Percentiles rank a stretch among this genome's conserved stretches.
Conservation (phyloP, 2,888 invertebrate species). For the Melolontha melolontha region DNA sequence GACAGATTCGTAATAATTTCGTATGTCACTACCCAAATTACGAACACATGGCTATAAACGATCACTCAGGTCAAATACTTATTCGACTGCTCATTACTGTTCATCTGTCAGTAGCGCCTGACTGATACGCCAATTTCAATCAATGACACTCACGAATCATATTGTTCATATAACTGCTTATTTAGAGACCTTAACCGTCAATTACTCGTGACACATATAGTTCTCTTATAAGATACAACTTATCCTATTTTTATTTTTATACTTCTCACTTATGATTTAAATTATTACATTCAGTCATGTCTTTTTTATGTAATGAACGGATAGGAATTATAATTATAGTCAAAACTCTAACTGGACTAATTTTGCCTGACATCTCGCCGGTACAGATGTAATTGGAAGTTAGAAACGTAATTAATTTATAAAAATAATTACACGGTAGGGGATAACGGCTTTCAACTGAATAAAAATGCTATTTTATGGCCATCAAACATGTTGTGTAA, state of each 20-base stretch:
- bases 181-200: slow-evolving; percentile 28
- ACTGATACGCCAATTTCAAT: slow-evolving; percentile 24
- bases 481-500: slow-evolving; percentile 13
- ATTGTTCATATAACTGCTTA: slow-evolving; percentile 34
- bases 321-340: slow-evolving; percentile 8
- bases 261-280: slow-evolving; percentile 4
- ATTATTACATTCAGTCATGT: not conserved
- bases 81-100: slow-evolving; percentile 27
- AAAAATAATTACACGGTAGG: slow-evolving; percentile 31
- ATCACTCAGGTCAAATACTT: slow-evolving; percentile 21
- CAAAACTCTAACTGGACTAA: slow-evolving; percentile 24
- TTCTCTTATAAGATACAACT: no score
- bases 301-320: not conserved
- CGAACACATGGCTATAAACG: slow-evolving; percentile 22
- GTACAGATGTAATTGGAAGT: slow-evolving; percentile 19
- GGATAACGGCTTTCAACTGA: slow-evolving; percentile 17
- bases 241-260: no score
- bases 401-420: slow-evolving; percentile 33
- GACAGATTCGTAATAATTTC: slow-evolving; percentile 33
- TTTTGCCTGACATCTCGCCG: slow-evolving; percentile 5
- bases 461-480: slow-evolving; percentile 16
- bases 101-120: slow-evolving; percentile 22
- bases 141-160: slow-evolving; percentile 40
- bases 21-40: slow-evolving; percentile 13
- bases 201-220: slow-evolving; percentile 1